phyloP scores from a whole-genome alignment of 2,888 invertebrate genomes.

The Junonia oenone region DNA sequence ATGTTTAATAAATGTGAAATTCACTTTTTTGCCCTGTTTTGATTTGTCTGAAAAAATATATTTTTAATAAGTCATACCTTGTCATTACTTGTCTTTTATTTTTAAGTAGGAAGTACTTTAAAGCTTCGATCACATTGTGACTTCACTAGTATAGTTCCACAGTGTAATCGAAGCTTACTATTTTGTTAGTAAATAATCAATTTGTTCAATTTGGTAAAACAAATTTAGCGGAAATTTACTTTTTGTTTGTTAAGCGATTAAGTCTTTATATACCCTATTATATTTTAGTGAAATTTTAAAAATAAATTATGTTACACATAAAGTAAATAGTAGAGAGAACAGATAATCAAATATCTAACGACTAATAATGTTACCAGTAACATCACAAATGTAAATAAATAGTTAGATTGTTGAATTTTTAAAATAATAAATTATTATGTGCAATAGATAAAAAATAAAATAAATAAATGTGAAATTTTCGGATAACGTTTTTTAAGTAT shows the following conservation, averaged over 20 bases:
- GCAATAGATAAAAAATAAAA: slow-evolving; percentile 3
- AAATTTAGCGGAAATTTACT: slow-evolving; percentile 2
- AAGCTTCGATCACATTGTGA: not conserved
- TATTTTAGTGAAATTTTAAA: slow-evolving; percentile 13
- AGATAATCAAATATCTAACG: slow-evolving; percentile 3
- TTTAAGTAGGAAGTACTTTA: not conserved
- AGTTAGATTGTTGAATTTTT: slow-evolving; percentile 62
- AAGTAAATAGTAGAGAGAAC: not conserved
- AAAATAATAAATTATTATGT: slow-evolving; percentile 34
- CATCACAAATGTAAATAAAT: slow-evolving; percentile 64
- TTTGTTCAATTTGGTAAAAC: not conserved
- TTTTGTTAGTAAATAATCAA: not conserved
- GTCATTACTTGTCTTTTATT: slow-evolving; percentile 13
- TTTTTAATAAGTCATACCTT: not conserved
- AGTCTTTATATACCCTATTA: not conserved
- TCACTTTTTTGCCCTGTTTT: not conserved
- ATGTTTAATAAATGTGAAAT: not conserved
- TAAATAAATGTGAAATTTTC: not conserved
- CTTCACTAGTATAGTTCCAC: not conserved
- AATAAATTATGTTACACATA: not conserved
- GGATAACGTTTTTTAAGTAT: not conserved
- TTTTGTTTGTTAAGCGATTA: not conserved
- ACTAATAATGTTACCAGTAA: slow-evolving; percentile 52
- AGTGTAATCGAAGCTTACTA: not conserved
- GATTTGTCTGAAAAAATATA: not conserved